Evolutionary conservation across 1,140 invertebrate genomes (phyloP).

Genomic region (Atta cephalotes): DNA sequence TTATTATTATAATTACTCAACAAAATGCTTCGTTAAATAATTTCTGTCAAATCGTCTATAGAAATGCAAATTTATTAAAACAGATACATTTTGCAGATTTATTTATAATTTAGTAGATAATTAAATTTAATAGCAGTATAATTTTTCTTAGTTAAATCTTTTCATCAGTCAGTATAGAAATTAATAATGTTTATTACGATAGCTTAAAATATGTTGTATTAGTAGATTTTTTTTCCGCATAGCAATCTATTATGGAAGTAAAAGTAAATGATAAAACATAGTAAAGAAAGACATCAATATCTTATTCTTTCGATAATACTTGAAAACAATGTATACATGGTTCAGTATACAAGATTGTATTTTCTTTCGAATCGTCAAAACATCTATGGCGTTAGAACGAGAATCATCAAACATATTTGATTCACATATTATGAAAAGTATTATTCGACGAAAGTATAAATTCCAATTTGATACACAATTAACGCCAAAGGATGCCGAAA

Average conservation of each 20-base stretch:
- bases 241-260: neutral
- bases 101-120: neutral
- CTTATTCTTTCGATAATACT: neutral
- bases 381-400: neutral
- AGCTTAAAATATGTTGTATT: neutral
- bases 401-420: neutral
- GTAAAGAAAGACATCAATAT: neutral
- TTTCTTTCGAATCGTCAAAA: neutral
- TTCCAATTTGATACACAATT: constrained; percentile 36
- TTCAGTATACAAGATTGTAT: neutral
- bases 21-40: neutral
- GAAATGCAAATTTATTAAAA: neutral
- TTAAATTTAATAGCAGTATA: neutral
- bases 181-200: neutral
- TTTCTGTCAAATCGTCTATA: neutral
- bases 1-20: neutral
- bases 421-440: constrained; percentile 33
- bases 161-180: neutral
- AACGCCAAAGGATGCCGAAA: neutral
- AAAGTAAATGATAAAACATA: neutral
- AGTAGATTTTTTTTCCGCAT: neutral
- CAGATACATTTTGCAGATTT: neutral
- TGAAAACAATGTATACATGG: neutral
- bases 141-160: neutral
- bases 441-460: constrained; percentile 15